A percentile compares a stretch with the other conserved stretches of the same genome.
These are phyloP conservation scores for Mormoops blainvillei DNA, from an alignment of 2,113 vertebrate genomes.

Conservation along the genomic window DNA sequence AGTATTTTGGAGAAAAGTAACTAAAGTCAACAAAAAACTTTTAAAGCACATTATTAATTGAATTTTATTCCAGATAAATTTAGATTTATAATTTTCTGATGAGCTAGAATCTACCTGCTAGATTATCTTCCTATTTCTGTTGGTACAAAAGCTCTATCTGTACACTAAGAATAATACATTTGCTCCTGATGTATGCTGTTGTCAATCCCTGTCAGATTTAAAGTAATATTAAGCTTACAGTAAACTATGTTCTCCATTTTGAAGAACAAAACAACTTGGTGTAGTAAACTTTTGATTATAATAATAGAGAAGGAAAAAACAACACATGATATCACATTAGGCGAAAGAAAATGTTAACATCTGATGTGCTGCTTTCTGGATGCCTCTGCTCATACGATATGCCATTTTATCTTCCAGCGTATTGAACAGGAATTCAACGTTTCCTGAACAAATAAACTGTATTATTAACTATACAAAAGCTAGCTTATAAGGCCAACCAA, in stretches of 20 bases:
- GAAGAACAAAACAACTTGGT: not conserved
- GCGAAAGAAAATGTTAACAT: not conserved
- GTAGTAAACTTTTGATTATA: not conserved
- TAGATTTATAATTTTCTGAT: not conserved
- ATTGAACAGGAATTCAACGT: not conserved
- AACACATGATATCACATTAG: not conserved
- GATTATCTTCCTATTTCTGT: not conserved
- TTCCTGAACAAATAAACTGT: not conserved
- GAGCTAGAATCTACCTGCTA: not conserved
- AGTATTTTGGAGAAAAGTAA: not conserved
- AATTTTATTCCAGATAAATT: constrained; percentile 19
- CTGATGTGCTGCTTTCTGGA: not conserved
- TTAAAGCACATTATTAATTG: not conserved
- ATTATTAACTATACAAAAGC: not conserved
- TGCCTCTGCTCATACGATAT: not conserved
- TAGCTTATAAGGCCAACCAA: not conserved
- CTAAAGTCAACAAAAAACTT: not conserved
- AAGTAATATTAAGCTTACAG: not conserved
- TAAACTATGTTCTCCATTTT: not conserved
- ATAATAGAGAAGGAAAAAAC: not conserved
- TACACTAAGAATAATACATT: not conserved
- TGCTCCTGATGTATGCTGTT: not conserved
- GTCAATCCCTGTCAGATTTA: not conserved
- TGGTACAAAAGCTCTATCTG: not conserved
- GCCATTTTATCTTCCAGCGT: not conserved